Conservation (phyloP, 2,888 invertebrate genomes). For the Tribolium freemani region DNA sequence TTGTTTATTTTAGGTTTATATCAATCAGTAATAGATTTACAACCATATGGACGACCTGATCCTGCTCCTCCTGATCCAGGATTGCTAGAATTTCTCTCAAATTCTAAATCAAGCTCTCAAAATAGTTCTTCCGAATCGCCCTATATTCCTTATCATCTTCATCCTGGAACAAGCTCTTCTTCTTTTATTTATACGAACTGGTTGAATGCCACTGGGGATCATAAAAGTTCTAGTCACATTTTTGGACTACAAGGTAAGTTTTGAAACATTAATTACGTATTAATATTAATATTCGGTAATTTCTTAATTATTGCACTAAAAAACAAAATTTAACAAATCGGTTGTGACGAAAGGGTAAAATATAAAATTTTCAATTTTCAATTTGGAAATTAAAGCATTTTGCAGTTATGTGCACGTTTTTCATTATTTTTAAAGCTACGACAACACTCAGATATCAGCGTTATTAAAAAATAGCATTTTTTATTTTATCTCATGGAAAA, state of each 20-base stretch:
- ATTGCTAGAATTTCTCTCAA: conserved; percentile 57
- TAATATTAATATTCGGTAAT: too few relatives aligned
- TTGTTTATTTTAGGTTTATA: conserved; percentile 57
- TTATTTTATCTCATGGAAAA: too few relatives aligned
- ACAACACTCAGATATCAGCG: too few relatives aligned
- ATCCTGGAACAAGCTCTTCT: conserved; percentile 57
- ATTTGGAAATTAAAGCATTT: too few relatives aligned
- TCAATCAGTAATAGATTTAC: conserved; percentile 62
- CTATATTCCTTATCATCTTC: conserved; percentile 59
- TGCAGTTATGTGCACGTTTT: too few relatives aligned
- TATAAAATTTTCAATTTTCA: too few relatives aligned
- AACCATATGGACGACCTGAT: conserved; percentile 58
- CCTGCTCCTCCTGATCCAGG: conserved; percentile 62
- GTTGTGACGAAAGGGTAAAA: too few relatives aligned
- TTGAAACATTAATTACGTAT: too few relatives aligned
- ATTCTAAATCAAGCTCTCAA: conserved; percentile 42
- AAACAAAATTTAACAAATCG: too few relatives aligned
- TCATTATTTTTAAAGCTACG: too few relatives aligned
- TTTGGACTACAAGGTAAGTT: conserved; percentile 76
- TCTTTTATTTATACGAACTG: conserved; percentile 64
- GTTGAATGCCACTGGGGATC: conserved; percentile 55
- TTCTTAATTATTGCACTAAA: too few relatives aligned
- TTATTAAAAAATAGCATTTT: too few relatives aligned
- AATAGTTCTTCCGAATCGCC: conserved; percentile 51
- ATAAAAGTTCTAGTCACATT: conserved; percentile 63